These are phyloP conservation scores for Chrysaora quinquecirrha DNA, from an alignment of 30 jellyfish, hydroid and myxozoan species.

Conservation along the genomic window DNA sequence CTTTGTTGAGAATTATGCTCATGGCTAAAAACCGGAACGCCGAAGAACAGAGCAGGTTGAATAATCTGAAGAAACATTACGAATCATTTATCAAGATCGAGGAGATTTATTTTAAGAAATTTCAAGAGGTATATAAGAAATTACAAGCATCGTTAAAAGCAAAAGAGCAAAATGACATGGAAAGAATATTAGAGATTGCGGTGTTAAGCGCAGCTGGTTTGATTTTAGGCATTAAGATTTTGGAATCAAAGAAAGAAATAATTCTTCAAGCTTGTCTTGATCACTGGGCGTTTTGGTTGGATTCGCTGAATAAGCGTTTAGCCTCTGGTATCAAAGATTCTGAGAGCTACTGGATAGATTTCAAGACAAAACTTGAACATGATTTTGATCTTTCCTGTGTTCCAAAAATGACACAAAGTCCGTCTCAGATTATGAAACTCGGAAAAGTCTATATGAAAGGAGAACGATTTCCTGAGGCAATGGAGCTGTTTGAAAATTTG, in stretches of 20 bases:
- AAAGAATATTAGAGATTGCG: too few species aligned
- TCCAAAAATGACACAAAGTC: neutral
- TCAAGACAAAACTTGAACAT: neutral
- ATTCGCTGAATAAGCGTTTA: neutral
- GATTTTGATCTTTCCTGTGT: neutral
- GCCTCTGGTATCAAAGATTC: neutral
- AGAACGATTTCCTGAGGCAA: neutral
- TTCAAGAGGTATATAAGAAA: neutral
- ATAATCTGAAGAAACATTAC: neutral
- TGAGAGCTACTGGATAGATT: constrained; percentile 8
- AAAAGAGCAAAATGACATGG: neutral
- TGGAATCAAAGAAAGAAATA: too few species aligned
- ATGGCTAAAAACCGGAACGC: constrained; percentile 2
- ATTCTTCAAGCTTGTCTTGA: constrained; percentile 11
- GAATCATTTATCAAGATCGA: constrained; percentile 1
- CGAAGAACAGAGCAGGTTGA: constrained; percentile 6
- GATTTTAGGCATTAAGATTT: too few species aligned
- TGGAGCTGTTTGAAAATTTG: neutral
- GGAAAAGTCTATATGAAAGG: neutral
- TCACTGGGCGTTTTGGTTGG: constrained; percentile 57
- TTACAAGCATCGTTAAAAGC: neutral
- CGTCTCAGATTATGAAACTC: neutral
- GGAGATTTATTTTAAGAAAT: constrained; percentile 12
- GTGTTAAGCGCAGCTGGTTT: too few species aligned
- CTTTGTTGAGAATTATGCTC: neutral